A percentile compares a stretch with the other conserved stretches of the same genome.
Conservation (phyloP, 1,140 invertebrate species). For the Diabrotica undecimpunctata region DNA sequence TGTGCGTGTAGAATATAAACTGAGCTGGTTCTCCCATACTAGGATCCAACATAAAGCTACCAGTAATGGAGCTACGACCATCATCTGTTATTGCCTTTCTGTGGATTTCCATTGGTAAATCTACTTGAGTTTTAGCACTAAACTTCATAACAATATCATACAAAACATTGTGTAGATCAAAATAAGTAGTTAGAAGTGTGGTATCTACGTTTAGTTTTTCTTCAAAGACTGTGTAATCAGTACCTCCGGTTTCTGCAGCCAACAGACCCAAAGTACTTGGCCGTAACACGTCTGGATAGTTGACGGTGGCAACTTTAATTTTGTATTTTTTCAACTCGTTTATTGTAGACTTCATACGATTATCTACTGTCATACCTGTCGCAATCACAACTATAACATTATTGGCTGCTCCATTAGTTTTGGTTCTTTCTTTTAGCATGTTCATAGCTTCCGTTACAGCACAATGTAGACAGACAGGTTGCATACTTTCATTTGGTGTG, state of each 20-base stretch:
- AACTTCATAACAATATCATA: slow-evolving; percentile 50
- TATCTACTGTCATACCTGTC: slow-evolving; percentile 47
- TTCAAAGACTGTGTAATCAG: slow-evolving; percentile 51
- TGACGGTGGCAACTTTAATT: slow-evolving; percentile 51
- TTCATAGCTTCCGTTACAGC: slow-evolving; percentile 52
- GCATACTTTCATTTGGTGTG: slow-evolving; percentile 48
- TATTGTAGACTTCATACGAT: slow-evolving; percentile 38
- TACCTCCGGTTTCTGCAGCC: slow-evolving; percentile 48
- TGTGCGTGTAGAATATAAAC: slow-evolving; percentile 51
- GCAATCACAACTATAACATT: slow-evolving; percentile 56
- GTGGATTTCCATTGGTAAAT: slow-evolving; percentile 55
- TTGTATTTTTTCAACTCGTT: slow-evolving; percentile 42
- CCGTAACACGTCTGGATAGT: slow-evolving; percentile 48
- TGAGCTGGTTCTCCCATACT: slow-evolving; percentile 49
- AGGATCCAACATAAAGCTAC: slow-evolving; percentile 51
- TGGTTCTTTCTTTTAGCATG: slow-evolving; percentile 51
- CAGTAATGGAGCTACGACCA: slow-evolving; percentile 48
- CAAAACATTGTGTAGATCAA: slow-evolving; percentile 52
- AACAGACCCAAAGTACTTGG: slow-evolving; percentile 48
- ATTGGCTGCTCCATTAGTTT: slow-evolving; percentile 47
- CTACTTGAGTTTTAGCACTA: slow-evolving; percentile 50
- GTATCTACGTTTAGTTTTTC: slow-evolving; percentile 51
- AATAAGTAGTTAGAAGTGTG: slow-evolving; percentile 52
- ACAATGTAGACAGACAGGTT: slow-evolving; percentile 51
- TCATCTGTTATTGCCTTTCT: slow-evolving; percentile 50